Evolutionary conservation across 2,888 invertebrate species (phyloP).

Genomic region (Andrena camellia): DNA sequence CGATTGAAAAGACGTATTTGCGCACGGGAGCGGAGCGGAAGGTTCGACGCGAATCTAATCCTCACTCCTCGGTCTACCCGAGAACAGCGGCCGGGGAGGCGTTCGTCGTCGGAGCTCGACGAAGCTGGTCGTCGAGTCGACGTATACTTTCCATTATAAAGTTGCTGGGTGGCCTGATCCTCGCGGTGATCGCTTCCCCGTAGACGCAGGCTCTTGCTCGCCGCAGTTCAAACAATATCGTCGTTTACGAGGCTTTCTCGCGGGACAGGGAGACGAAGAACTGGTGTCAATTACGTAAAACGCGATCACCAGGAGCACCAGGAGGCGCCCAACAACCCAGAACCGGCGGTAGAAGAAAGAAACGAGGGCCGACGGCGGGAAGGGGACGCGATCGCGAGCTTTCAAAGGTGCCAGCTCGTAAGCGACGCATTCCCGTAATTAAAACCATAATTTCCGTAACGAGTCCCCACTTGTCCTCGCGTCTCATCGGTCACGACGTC

Average conservation of each 20-base stretch:
- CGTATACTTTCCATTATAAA: conserved; percentile 38
- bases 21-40: background rate
- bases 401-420: background rate
- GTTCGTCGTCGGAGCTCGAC: background rate
- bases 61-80: background rate
- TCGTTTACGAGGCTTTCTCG: conserved; percentile 11
- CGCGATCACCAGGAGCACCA: background rate
- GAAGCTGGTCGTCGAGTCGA: background rate
- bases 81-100: background rate
- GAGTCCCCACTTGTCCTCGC: conserved; percentile 3
- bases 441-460: conserved; percentile 42
- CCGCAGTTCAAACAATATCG: conserved; percentile 14
- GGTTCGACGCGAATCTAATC: conserved; percentile 3
- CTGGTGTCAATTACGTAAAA: conserved; percentile 14
- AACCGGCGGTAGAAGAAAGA: background rate
- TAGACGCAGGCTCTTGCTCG: conserved; percentile 1
- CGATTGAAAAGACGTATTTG: conserved; percentile 26
- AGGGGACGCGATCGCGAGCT: conserved; percentile 1
- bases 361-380: too few relatives aligned
- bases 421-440: conserved; percentile 33
- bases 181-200: background rate
- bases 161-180: conserved; percentile 21
- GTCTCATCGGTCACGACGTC: conserved; percentile 8
- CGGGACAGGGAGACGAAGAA: background rate
- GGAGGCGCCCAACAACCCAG: too few relatives aligned